Base-by-base conservation (phyloP, 2,797 vertebrate genomes). In the Allobates femoralis region DNA sequence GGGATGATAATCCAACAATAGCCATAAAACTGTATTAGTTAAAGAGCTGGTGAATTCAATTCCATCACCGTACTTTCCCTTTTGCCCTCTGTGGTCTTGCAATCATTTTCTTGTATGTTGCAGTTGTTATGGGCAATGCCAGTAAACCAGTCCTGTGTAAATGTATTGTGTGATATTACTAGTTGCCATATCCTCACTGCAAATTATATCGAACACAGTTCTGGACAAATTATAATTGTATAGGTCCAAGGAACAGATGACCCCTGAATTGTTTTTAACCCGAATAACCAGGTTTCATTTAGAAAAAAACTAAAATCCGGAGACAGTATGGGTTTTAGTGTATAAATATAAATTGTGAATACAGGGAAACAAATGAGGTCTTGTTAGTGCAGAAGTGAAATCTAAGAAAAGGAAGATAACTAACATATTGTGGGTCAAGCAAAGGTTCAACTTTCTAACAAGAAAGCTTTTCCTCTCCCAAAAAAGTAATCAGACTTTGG, bases 401-500 rank as follows among this genome's bases (percentile, higher is more conserved):
- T 83, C 75, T 87, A 87, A 83, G 62, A 78, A 79, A 83, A 78
- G 78, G 86, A 79, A 69, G 86, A 83, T 83, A 71, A 69, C 73
- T 76, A 86, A 87, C 53, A 28, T 76, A 60, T 60, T 62, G 66
- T 56, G 81, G 86, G 86, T 87, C 86, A 83, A 78, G 74, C 30
- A 76, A 86, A 86, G 85, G 85, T 86, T 82, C 85, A 82, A 69
- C 85, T 82, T 82, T 81, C 79, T 86, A 86, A 86, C 79, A 82
- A 86, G 85, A 82, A 86, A 86, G 81, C 71, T 81, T 78, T 85
- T 69, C 62, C 74, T 85, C 55, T 78, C 32, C 83, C 83, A 66
- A 86, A 86, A 86, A 86, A 82, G 85, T 82, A 86, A 86, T 86
- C 85, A 86, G 85, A 86, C 85, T 86, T 86, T 86, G 85, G 85